These are phyloP conservation scores for Ecliptopera silaceata DNA, from an alignment of 2,888 invertebrate genomes.

Conservation along the genomic window DNA sequence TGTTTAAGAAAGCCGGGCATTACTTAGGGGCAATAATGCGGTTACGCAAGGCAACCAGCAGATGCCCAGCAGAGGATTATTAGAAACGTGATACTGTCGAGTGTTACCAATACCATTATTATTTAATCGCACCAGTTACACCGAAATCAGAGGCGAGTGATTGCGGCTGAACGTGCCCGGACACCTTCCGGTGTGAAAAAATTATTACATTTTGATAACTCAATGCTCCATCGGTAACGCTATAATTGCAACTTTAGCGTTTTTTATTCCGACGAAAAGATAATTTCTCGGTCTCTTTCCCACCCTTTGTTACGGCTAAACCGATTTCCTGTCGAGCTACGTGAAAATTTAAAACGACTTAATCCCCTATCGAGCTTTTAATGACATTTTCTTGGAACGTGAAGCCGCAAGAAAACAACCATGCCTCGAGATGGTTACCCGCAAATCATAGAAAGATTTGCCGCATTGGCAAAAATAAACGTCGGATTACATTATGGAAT, in stretches of 20 bases:
- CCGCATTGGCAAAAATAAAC: conserved; percentile 81
- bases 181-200: conserved; percentile 80
- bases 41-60: conserved; percentile 76
- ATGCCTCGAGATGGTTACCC: conserved; percentile 70
- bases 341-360: conserved; percentile 78
- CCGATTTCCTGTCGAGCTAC: conserved; percentile 79
- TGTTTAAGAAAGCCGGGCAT: conserved; percentile 65
- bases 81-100: conserved; percentile 71
- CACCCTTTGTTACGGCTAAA: conserved; percentile 78
- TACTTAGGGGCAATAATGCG: conserved; percentile 77
- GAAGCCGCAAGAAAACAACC: conserved; percentile 75
- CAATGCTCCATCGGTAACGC: conserved; percentile 76
- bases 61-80: conserved; percentile 67
- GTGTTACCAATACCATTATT: conserved; percentile 42
- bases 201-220: conserved; percentile 79
- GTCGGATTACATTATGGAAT: conserved; percentile 76
- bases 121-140: conserved; percentile 45
- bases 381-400: conserved; percentile 76
- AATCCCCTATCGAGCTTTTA: conserved; percentile 80
- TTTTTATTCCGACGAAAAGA: conserved; percentile 74
- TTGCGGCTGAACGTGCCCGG: conserved; percentile 72
- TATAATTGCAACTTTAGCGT: conserved; percentile 81
- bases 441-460: conserved; percentile 82
- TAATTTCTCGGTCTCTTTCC: conserved; percentile 79
- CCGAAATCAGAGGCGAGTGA: conserved; percentile 66